Conservation (phyloP, 2,888 invertebrate genomes). For the Augiades crinisus region DNA sequence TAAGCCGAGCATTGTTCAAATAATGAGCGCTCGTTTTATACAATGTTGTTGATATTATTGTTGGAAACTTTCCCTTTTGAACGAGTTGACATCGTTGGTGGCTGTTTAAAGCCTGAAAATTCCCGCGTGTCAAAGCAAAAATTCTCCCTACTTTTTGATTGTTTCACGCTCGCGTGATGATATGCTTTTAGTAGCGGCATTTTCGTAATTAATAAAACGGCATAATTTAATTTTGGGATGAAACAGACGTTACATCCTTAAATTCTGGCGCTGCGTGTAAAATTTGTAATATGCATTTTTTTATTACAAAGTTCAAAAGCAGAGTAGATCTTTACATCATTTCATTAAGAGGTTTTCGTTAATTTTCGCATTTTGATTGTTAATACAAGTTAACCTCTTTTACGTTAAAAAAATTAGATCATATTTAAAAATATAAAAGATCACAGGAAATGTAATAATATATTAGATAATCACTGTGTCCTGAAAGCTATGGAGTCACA, state of each 20-base stretch:
- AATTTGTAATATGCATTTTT: no score
- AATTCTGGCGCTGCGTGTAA: not conserved
- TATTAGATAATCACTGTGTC: no score
- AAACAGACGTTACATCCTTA: constrained; percentile 1
- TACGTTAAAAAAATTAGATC: no score
- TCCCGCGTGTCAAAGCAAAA: constrained; percentile 30
- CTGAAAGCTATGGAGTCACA: no score
- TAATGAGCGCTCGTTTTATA: constrained; percentile 13
- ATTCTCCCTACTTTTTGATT: constrained; percentile 26
- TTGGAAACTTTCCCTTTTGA: constrained; percentile 23
- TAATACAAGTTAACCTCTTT: no score
- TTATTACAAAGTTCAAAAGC: no score
- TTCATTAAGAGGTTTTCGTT: no score
- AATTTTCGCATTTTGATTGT: no score
- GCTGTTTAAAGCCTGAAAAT: constrained; percentile 16
- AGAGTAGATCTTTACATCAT: no score
- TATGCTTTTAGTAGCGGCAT: constrained; percentile 16
- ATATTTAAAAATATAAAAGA: no score
- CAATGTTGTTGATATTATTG: constrained; percentile 17
- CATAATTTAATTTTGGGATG: constrained; percentile 14
- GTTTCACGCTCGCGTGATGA: constrained; percentile 16
- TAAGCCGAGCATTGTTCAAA: constrained; percentile 3
- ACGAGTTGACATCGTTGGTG: constrained; percentile 18
- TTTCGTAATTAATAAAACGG: constrained; percentile 19
- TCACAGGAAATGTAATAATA: no score